Conservation (phyloP, 2,113 vertebrate genomes). For the Perca flavescens region DNA sequence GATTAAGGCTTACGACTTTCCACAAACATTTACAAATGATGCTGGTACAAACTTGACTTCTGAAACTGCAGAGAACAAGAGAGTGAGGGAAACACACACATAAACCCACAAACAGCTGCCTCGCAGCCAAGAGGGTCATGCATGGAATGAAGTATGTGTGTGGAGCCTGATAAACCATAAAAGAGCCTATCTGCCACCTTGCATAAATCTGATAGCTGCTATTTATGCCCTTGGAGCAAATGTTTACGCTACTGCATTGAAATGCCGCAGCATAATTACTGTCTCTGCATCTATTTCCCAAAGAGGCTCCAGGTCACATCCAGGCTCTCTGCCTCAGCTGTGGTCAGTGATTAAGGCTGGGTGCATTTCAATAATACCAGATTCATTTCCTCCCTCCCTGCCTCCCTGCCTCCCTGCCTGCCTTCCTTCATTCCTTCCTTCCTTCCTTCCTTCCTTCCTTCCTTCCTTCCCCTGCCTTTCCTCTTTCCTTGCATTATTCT, state of each 20-base stretch:
- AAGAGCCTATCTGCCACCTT: slow-evolving; percentile 36
- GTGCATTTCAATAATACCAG: slow-evolving; percentile 30
- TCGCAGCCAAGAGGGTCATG: slow-evolving; percentile 27
- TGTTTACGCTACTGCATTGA: slow-evolving; percentile 67
- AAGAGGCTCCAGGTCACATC: slow-evolving; percentile 60
- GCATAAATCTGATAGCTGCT: slow-evolving; percentile 63
- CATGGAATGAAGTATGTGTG: slow-evolving; percentile 37
- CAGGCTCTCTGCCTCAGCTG: slow-evolving; percentile 45
- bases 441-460: neutral
- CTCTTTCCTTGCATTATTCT: neutral
- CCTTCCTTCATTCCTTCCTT: neutral
- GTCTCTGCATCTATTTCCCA: slow-evolving; percentile 29
- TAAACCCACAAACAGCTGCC: slow-evolving; percentile 9
- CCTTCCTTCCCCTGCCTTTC: neutral
- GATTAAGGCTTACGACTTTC: neutral
- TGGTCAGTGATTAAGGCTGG: slow-evolving; percentile 51
- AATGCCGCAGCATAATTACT: slow-evolving; percentile 56
- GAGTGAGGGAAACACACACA: neutral
- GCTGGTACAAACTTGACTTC: neutral
- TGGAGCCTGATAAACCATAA: slow-evolving; percentile 58
- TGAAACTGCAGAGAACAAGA: neutral
- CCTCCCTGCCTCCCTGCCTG: neutral
- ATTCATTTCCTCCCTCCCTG: neutral
- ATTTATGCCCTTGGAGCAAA: slow-evolving; percentile 62
- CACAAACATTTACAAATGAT: slow-evolving; percentile 6